Conservation (phyloP, 2,113 vertebrate species). For the Lontra canadensis region DNA sequence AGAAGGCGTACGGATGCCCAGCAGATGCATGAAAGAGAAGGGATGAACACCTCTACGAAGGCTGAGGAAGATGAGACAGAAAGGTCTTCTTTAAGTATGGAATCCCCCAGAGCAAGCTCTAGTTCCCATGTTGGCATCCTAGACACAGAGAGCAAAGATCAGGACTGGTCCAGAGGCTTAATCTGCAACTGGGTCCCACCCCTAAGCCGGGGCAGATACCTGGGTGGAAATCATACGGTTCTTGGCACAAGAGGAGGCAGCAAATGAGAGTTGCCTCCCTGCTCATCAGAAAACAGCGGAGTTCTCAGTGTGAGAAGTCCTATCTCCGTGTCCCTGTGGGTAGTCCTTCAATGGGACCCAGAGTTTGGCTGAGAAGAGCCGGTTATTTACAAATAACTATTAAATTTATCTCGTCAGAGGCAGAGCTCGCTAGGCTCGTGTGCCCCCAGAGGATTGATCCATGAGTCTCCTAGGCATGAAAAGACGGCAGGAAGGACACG, state of each 20-base stretch:
- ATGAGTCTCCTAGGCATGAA: neutral
- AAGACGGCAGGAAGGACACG: constrained; percentile 40
- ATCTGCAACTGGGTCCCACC: neutral
- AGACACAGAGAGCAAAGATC: neutral
- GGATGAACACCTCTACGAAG: neutral
- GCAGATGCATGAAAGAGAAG: neutral
- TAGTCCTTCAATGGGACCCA: neutral
- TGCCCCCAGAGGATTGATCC: neutral
- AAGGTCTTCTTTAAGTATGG: neutral
- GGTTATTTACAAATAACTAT: neutral
- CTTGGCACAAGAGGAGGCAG: neutral
- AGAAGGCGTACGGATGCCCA: neutral
- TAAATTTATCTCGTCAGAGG: too few species aligned
- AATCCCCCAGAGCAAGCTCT: neutral
- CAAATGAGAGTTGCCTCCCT: neutral
- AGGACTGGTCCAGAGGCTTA: neutral
- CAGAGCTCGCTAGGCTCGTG: neutral
- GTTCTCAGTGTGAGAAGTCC: neutral
- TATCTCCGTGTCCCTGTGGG: neutral
- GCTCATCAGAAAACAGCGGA: neutral
- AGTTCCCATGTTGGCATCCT: neutral
- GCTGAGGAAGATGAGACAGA: neutral
- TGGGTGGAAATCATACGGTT: neutral
- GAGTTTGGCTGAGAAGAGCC: neutral
- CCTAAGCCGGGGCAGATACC: neutral